A percentile compares a stretch with the other conserved stretches of the same genome.
Conservation (phyloP, 2,113 vertebrate species). For the Bagarius yarrelli region DNA sequence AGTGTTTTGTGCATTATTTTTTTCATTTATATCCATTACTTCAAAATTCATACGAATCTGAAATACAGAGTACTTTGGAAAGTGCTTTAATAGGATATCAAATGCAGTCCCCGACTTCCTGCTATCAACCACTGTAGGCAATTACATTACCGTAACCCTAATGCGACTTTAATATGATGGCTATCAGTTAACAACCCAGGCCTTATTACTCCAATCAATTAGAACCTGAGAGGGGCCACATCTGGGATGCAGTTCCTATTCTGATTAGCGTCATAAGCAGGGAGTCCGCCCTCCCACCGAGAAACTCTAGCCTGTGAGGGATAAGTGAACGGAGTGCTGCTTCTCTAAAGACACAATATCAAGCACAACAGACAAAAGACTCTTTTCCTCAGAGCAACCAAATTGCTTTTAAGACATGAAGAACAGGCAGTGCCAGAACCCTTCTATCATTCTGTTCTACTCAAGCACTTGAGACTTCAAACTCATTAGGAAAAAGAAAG, state of each 20-base stretch:
- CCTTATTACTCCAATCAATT: constrained; percentile 52
- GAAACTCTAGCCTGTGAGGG: constrained; percentile 16
- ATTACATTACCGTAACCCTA: constrained; percentile 49
- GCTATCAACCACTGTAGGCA: constrained; percentile 45
- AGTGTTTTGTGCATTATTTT: too few species aligned
- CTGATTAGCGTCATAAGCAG: constrained; percentile 34
- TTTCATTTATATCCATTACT: constrained; percentile 8
- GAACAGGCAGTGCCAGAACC: constrained; percentile 16
- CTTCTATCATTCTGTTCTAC: constrained; percentile 19
- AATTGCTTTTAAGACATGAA: constrained; percentile 39
- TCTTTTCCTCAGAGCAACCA: constrained; percentile 7
- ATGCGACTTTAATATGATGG: constrained; percentile 53
- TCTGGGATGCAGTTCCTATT: constrained; percentile 23
- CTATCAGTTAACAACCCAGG: constrained; percentile 51
- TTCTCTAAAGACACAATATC: constrained; percentile 7
- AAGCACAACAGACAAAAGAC: constrained; percentile 6
- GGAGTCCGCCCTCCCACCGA: constrained; percentile 12
- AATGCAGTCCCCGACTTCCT: constrained; percentile 20
- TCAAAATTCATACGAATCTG: not conserved
- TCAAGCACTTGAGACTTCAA: constrained; percentile 20
- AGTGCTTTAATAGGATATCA: constrained; percentile 29
- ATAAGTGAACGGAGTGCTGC: not conserved
- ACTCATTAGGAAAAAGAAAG: not conserved
- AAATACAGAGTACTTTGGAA: not conserved
- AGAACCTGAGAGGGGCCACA: constrained; percentile 46